Conservation (phyloP, 2,113 vertebrate species). For the Neogobius melanostomus region DNA sequence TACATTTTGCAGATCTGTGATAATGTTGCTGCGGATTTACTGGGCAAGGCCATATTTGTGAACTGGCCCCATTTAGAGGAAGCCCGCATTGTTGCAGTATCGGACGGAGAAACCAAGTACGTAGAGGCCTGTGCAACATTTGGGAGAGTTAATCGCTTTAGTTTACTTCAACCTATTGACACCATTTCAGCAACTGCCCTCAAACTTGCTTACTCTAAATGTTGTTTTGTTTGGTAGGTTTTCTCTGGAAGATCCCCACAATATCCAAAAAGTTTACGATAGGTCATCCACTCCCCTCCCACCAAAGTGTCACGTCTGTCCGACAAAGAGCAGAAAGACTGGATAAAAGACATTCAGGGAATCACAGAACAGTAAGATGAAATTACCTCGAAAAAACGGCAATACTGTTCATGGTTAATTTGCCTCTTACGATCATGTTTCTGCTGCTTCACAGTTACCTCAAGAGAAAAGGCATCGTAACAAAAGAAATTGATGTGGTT, state of each 20-base stretch:
- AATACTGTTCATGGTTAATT: not conserved
- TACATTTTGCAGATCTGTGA: constrained; percentile 79
- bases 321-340: constrained; percentile 89
- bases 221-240: constrained; percentile 74
- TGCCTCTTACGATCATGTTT: not conserved
- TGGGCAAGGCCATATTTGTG: constrained; percentile 90
- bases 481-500: constrained; percentile 85
- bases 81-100: constrained; percentile 89
- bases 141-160: no score
- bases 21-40: constrained; percentile 75
- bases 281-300: constrained; percentile 77
- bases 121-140: not conserved
- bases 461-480: constrained; percentile 91
- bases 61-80: constrained; percentile 99
- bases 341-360: constrained; percentile 92
- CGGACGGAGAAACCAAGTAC: constrained; percentile 94
- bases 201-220: not conserved
- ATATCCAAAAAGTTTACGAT: constrained; percentile 84
- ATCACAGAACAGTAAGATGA: constrained; percentile 88
- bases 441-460: constrained; percentile 72
- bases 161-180: no score
- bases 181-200: no score
- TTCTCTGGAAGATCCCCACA: constrained; percentile 84
- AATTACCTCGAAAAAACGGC: not conserved
- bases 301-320: constrained; percentile 81